A percentile compares a stretch with the other conserved stretches of the same genome.
phyloP scores from a whole-genome alignment of 2,113 vertebrate genomes.

The Trichomycterus rosablanca region DNA sequence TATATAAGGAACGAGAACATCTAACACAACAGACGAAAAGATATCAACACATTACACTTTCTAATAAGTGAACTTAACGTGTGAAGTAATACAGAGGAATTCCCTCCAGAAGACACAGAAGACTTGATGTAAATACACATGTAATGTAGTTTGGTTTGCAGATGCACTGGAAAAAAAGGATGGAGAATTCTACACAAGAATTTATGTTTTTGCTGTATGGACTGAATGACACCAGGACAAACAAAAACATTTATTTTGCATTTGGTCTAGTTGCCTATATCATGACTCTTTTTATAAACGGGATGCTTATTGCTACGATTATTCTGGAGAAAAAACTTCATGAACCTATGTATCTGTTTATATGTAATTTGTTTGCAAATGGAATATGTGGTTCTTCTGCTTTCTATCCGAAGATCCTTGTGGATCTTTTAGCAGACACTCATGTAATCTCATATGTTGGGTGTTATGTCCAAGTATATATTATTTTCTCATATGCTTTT shows the following conservation, averaged over 20 bases:
- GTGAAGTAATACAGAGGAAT: too few relatives aligned
- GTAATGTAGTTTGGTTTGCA: neutral
- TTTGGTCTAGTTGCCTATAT: constrained; percentile 13
- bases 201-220: constrained; percentile 29
- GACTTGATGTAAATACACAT: too few relatives aligned
- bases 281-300: constrained; percentile 25
- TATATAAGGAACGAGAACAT: too few relatives aligned
- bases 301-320: constrained; percentile 11
- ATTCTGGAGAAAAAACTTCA: constrained; percentile 29
- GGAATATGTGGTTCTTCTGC: constrained; percentile 53
- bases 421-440: constrained; percentile 49
- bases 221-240: constrained; percentile 17
- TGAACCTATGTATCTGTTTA: constrained; percentile 37
- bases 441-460: constrained; percentile 33
- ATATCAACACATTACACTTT: too few relatives aligned
- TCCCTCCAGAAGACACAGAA: too few relatives aligned
- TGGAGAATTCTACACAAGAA: constrained; percentile 23
- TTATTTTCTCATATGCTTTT: constrained; percentile 29
- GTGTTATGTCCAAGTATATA: constrained; percentile 36
- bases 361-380: constrained; percentile 38
- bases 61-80: too few relatives aligned
- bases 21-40: too few relatives aligned
- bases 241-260: constrained; percentile 27
- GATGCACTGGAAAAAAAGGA: neutral
- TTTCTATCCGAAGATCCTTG: constrained; percentile 61